Evolutionary conservation across 2,888 invertebrate species (phyloP).

Genomic region (Achlya flavicornis): DNA sequence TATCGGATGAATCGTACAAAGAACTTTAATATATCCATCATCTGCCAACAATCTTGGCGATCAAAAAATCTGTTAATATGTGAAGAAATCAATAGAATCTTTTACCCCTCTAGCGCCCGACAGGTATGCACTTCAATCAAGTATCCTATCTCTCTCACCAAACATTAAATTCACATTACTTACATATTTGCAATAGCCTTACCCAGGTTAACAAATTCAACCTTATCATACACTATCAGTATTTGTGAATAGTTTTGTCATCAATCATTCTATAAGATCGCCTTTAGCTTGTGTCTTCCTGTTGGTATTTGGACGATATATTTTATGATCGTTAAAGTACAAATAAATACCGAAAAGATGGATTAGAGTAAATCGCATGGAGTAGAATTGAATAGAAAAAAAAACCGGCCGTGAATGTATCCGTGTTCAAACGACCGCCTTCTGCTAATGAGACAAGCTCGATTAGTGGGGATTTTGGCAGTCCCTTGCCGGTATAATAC

Average conservation of each 20-base stretch:
- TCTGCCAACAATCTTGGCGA: too few relatives aligned
- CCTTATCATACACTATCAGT: not conserved
- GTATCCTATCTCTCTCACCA: not conserved
- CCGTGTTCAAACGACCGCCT: slow-evolving; percentile 52
- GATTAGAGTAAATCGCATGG: slow-evolving; percentile 18
- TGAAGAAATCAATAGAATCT: too few relatives aligned
- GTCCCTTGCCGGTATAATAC: slow-evolving; percentile 13
- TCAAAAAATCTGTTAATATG: too few relatives aligned
- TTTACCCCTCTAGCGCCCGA: not conserved
- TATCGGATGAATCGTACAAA: too few relatives aligned
- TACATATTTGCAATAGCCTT: not conserved
- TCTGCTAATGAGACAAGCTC: slow-evolving; percentile 56
- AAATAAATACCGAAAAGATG: not conserved
- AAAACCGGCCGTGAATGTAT: slow-evolving; percentile 51
- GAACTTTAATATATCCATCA: too few relatives aligned
- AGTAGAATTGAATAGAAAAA: slow-evolving; percentile 34
- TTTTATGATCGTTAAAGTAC: slow-evolving; percentile 15
- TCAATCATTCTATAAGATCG: not conserved
- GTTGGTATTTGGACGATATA: not conserved
- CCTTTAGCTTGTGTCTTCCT: slow-evolving; percentile 1
- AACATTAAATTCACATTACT: slow-evolving; percentile 1
- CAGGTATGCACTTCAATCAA: not conserved
- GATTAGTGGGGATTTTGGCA: slow-evolving; percentile 51
- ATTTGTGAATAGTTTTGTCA: not conserved
- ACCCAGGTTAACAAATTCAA: not conserved